Percentiles rank a stretch among this genome's conserved stretches.
Evolutionary conservation across 2,113 vertebrate species (phyloP).

Genomic region (Phalacrocorax brasilianus): DNA sequence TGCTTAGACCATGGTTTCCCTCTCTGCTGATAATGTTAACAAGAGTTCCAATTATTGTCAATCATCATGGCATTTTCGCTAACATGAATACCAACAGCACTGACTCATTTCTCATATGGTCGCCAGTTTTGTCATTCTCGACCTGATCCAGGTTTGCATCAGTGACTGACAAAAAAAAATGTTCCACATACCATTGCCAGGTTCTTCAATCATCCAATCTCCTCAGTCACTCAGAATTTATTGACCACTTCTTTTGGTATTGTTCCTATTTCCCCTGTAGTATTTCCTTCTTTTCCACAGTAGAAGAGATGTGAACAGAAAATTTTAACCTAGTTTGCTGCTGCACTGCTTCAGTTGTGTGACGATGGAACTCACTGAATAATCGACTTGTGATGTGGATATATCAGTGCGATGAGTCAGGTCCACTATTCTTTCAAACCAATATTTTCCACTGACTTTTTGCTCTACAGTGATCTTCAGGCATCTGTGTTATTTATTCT

Average conservation of each 20-base stretch:
- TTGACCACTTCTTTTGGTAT: slow-evolving; percentile 9
- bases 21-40: slow-evolving; percentile 46
- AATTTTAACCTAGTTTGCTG: background rate
- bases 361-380: background rate
- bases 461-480: background rate
- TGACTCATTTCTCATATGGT: slow-evolving; percentile 31
- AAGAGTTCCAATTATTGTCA: slow-evolving; percentile 65
- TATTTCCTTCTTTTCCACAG: background rate
- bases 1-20: slow-evolving; percentile 13
- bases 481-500: background rate
- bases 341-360: background rate
- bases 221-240: slow-evolving; percentile 45
- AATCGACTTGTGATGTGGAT: background rate
- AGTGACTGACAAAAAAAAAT: slow-evolving; percentile 16
- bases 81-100: slow-evolving; percentile 41
- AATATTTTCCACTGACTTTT: background rate
- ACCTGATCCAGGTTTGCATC: slow-evolving; percentile 11
- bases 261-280: background rate
- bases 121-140: slow-evolving; percentile 23
- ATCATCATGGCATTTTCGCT: background rate
- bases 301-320: background rate
- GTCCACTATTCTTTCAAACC: background rate
- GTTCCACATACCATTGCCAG: slow-evolving; percentile 1
- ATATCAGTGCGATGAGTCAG: background rate
- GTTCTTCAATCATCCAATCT: slow-evolving; percentile 50